A percentile compares a stretch with the other conserved stretches of the same genome.
phyloP scores from a whole-genome alignment of 2,113 vertebrate species.

The Rattus norvegicus region GRCr8 NC_086025.1:112588501-112589000 shows the following conservation, averaged over 20 bases:
- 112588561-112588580: constrained; percentile 34
- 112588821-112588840: neutral
- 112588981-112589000: neutral
- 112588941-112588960: neutral
- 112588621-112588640: neutral
- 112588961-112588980: neutral
- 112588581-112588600: neutral
- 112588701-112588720: constrained; percentile 18
- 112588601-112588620: constrained; percentile 19
- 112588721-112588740: neutral
- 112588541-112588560: neutral
- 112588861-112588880: neutral
- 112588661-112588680: constrained; percentile 34
- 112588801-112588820: neutral
- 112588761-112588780: constrained; percentile 12
- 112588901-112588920: neutral
- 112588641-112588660: neutral
- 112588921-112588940: neutral
- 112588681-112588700: constrained; percentile 28
- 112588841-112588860: neutral
- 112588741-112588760: neutral
- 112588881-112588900: neutral
- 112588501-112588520: constrained; percentile 41
- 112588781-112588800: neutral
- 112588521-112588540: constrained; percentile 20